Base-by-base conservation (phyloP, 35 echinoderm and acorn worm species). In the Holothuria glaberrima region DNA sequence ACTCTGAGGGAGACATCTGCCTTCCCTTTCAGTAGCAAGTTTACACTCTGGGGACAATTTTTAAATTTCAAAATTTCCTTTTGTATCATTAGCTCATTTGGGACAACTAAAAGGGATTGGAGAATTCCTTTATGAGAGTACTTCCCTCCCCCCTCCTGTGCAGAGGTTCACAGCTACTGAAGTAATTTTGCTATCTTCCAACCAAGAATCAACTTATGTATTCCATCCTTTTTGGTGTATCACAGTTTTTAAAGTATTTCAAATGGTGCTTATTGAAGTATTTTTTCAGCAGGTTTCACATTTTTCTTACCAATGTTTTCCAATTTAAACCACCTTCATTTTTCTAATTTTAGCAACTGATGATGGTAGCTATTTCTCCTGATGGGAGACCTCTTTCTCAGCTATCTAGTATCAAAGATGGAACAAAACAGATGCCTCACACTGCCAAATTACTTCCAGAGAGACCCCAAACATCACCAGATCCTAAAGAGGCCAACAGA, bases 401-500 rank as follows among this genome's bases (percentile, higher is more conserved):
- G 57, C 34, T 32, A 19, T 84, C 80, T 21, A 59, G 29, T 84
- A 33, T 20, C 29, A 57, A 57, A 22, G 80, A 57, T 4, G 48
- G 46, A 30, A 84, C 31, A n/a, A 78, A 78, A 48, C 74, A 78
- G 17, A 31, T 5, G 0, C 22, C 20, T 14, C 87, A 16, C 59
- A 93, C 61, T 68, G 88, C 91, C 0, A 96, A 80, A 52, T 67
- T 54, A 58, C 90, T 65, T 6, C 46, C 86, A 34, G 72, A 81
- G 12, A 89, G 91, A 56, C 88, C 94, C 38, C 91, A 93, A 41
- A 90, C 91, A 32, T 93, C 94, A 6, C 94, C 94, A 56, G 94
- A 96, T 21, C 74, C 91, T 4, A 82, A 82, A 27, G 87, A 93
- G 44, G 70, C 64, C 19, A 87, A 36, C 14, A 93, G 85, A 61